phyloP scores from a whole-genome alignment of 2,113 vertebrate species.

The Neolamprologus fasciatus region DNA sequence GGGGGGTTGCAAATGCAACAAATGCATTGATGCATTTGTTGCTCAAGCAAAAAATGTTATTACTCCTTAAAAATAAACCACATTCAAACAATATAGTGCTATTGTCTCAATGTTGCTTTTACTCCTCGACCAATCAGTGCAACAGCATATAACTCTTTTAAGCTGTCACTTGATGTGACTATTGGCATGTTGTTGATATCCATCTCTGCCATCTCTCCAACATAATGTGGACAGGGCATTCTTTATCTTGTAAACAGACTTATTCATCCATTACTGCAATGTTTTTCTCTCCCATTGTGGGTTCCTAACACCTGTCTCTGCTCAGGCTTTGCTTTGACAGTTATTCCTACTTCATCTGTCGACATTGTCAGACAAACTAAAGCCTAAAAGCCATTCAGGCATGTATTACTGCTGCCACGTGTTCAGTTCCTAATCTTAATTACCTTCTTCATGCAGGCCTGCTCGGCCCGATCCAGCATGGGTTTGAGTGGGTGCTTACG shows the following conservation, averaged over 20 bases:
- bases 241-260: not conserved
- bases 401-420: slow-evolving; percentile 19
- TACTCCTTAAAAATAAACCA: not conserved
- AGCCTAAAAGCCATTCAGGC: slow-evolving; percentile 23
- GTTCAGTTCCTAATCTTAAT: slow-evolving; percentile 56
- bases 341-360: slow-evolving; percentile 12
- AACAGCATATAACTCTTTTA: not conserved
- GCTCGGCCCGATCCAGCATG: not conserved
- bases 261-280: not conserved
- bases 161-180: not conserved
- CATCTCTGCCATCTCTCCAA: not conserved
- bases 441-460: slow-evolving; percentile 17
- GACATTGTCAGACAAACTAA: slow-evolving; percentile 10
- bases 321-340: slow-evolving; percentile 20
- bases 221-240: not conserved
- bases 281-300: not conserved
- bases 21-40: not conserved
- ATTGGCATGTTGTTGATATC: not conserved
- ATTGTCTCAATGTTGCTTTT: not conserved
- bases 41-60: not conserved
- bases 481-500: slow-evolving; percentile 43
- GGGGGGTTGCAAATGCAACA: not conserved
- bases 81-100: not conserved
- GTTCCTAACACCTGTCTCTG: not conserved
- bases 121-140: not conserved